Evolutionary conservation across 2,888 invertebrate species (phyloP).

Genomic region (Tipula helvola): DNA sequence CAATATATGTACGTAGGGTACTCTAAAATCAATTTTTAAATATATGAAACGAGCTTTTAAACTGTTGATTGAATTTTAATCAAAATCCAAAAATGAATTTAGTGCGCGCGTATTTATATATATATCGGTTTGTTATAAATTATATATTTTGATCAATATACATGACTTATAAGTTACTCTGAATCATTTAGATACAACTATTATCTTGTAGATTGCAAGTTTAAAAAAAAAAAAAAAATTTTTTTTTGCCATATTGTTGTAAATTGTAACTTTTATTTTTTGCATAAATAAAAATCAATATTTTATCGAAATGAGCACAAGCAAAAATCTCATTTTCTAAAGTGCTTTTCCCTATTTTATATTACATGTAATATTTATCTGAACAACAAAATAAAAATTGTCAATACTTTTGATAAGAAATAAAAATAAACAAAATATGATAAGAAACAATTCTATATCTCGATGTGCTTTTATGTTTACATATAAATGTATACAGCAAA

Average conservation of each 20-base stretch:
- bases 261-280: background rate
- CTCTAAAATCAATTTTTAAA: background rate
- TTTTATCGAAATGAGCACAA: background rate
- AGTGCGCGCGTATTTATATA: background rate
- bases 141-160: too few relatives aligned
- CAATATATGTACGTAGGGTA: too few relatives aligned
- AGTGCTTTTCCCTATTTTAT: background rate
- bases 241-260: background rate
- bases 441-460: background rate
- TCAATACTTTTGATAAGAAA: slow-evolving; percentile 4
- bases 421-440: background rate
- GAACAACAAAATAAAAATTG: background rate
- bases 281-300: slow-evolving; percentile 4
- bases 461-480: background rate
- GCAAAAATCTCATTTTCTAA: background rate
- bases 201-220: background rate
- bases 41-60: background rate
- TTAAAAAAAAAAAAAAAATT: background rate
- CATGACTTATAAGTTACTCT: too few relatives aligned
- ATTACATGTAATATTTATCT: background rate
- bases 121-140: too few relatives aligned
- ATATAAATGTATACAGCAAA: background rate
- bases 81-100: background rate
- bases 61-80: background rate
- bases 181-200: too few relatives aligned